Evolutionary conservation across 1,140 invertebrate genomes (phyloP), one percentile per base, ranked within the genome.

Genomic region (Eupeodes corollae): DNA sequence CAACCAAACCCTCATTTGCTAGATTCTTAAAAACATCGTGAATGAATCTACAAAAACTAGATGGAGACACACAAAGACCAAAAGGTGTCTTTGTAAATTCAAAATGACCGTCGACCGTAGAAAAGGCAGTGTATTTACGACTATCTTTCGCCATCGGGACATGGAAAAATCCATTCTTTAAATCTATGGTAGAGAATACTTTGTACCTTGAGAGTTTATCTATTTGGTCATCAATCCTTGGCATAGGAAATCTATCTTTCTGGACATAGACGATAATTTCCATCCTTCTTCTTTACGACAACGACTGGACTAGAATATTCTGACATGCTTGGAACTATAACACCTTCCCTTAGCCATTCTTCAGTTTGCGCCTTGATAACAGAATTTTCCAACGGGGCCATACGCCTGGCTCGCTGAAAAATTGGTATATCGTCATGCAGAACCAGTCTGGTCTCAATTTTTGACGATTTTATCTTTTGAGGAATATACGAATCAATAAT

Each of bases 251-350:
- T 53, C 47, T 12, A 52, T 19, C 18, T n/a, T n/a, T n/a, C n/a
- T n/a, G n/a, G n/a, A 42, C 55, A 56, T n/a, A 57, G 15, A 13
- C 55, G 18, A 2, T 42, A 31, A 15, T 44, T 39, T n/a, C 51
- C 55, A 43, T 55, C 53, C 38, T 54, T 56, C 14, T 58, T 55
- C 19, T 49, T 53, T 2, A 53, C 57, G 37, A 58, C 37, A 10
- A 57, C 50, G 1, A 56, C 48, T 10, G 55, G 56, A 35, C 55
- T 57, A 10, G 58, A 51, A 39, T 56, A 62, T 5, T 56, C 49
- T 2, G 61, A 64, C 2, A 52, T 30, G 26, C 53, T 56, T 11
- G 39, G 46, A 16, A 50, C 14, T 31, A 62, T 56, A 12, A 56
- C 58, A 10, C 46, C 38, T 1, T 50, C 26, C 10, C 42, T 26